Evolutionary conservation across 2,888 invertebrate species (phyloP).

Genomic region (Anticlea derivata): DNA sequence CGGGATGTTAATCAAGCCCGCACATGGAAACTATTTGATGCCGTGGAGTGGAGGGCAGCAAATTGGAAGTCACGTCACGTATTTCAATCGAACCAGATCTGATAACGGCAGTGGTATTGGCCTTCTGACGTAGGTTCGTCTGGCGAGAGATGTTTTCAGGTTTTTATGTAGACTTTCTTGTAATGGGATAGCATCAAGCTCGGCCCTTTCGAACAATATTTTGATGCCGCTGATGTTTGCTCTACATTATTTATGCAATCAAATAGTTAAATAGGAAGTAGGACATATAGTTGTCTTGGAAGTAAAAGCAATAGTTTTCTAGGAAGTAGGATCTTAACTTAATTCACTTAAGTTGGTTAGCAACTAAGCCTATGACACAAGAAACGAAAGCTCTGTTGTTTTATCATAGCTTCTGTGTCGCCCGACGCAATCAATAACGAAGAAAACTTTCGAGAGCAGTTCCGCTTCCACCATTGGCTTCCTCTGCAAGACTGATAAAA

Average conservation of each 20-base stretch:
- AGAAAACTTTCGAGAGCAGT: constrained; percentile 24
- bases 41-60: constrained; percentile 40
- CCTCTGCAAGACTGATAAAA: constrained; percentile 37
- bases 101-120: constrained; percentile 53
- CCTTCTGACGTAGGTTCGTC: constrained; percentile 40
- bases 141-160: constrained; percentile 14
- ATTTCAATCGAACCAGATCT: constrained; percentile 70
- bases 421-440: constrained; percentile 17
- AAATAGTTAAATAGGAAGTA: too few relatives aligned
- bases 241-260: too few relatives aligned
- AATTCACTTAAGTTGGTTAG: too few relatives aligned
- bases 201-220: neutral
- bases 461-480: constrained; percentile 17
- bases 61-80: constrained; percentile 65
- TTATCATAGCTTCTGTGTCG: constrained; percentile 1
- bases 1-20: constrained; percentile 51
- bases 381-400: neutral
- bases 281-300: too few relatives aligned
- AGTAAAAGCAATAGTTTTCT: too few relatives aligned
- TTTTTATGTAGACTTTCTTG: constrained; percentile 3
- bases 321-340: too few relatives aligned
- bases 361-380: neutral
- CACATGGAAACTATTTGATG: constrained; percentile 46
- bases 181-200: neutral
- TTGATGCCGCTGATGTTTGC: neutral